Base-by-base conservation (phyloP, 2,888 invertebrate genomes). In the Drymonia ruficornis region DNA sequence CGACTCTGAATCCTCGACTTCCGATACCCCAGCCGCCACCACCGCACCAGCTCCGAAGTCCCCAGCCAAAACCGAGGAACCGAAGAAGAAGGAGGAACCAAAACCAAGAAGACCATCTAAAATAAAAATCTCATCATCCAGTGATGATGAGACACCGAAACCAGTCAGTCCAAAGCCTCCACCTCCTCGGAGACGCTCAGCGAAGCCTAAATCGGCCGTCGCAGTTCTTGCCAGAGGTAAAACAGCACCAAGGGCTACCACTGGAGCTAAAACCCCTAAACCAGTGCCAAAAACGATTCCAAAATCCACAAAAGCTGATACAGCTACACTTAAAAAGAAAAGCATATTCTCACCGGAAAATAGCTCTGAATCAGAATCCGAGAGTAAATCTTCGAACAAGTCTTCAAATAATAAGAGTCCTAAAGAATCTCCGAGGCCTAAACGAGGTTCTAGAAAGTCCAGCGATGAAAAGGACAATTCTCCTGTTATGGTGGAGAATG, bases 311-410 rank as follows among this genome's bases (percentile, higher is more conserved):
- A 76, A 83, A 53, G 67, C 79, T 53, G 81, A 85, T 53, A 65
- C 80, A 2, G 80, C 82, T 45, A 78, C 81, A 2, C 76, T 83
- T 44, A 96, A 96, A 75, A 96, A 95, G 80, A 96, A 96, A 78
- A 96, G 96, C 74, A 97, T 97, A 74, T 97, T 97, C 74, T 97
- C 97, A 52, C 96, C 97, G 0, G 96, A 96, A 67, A 96, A 96
- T 74, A 90, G 89, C 80, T 85, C 93, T 56, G 87, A 87, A 79
- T 86, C 87, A 49, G 87, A 89, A 70, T 74, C 89, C 1, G 88
- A 94, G 70, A 84, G 91, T 43, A 86, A 86, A 56, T 76, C 74
- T 15, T 79, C 83, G 0, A 77, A 63, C 0, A 36, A 36, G 36
- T 75, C 73, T 16, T 78, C 82, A 0, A 77, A 61, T 0, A 66